Evolutionary conservation across 2,888 invertebrate species (phyloP).

Genomic region (Villa cingulata): DNA sequence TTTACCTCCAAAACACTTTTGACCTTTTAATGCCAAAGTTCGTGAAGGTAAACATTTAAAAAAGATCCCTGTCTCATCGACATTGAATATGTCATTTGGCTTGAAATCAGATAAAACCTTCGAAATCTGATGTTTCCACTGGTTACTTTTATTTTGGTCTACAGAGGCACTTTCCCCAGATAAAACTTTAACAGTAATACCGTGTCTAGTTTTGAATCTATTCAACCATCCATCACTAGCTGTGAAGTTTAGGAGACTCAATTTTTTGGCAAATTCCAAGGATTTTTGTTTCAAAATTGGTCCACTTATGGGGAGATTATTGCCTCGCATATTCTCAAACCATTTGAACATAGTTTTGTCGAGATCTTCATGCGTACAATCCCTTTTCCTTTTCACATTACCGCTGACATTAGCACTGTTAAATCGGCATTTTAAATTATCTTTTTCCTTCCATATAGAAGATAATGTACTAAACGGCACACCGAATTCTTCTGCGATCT

Average conservation of each 20-base stretch:
- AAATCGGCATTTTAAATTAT: background rate
- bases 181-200: background rate
- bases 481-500: background rate
- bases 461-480: background rate
- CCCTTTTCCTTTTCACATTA: background rate
- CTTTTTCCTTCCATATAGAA: background rate
- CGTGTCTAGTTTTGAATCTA: background rate
- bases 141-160: background rate
- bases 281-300: background rate
- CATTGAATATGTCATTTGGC: conserved; percentile 4
- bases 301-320: background rate
- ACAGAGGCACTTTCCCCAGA: conserved; percentile 1
- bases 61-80: conserved; percentile 7
- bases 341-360: background rate
- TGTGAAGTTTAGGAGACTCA: background rate
- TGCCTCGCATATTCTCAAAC: background rate
- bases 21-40: conserved; percentile 10
- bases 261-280: background rate
- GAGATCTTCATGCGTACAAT: background rate
- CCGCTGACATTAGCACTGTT: too few relatives aligned
- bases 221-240: background rate
- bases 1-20: conserved; percentile 17
- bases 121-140: background rate
- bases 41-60: conserved; percentile 4
- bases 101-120: background rate